phyloP scores from a whole-genome alignment of 2,888 invertebrate genomes.

The Noctua pronuba region DNA sequence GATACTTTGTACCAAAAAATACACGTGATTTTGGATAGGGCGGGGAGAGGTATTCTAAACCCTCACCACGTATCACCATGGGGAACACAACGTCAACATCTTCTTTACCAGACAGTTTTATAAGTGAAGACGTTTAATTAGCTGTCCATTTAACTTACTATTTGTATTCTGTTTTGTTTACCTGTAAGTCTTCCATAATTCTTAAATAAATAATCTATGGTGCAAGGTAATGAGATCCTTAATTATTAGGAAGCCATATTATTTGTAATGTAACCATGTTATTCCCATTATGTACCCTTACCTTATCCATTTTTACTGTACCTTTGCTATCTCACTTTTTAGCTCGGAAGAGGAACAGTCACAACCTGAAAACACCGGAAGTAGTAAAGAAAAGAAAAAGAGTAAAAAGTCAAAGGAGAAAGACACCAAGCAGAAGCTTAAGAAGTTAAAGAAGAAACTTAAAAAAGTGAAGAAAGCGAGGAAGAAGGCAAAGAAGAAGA shows the following conservation, averaged over 20 bases:
- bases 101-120: neutral
- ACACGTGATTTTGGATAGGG: too few species aligned
- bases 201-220: neutral
- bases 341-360: slow-evolving; percentile 88
- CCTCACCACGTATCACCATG: too few species aligned
- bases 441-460: slow-evolving; percentile 88
- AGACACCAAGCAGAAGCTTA: slow-evolving; percentile 90
- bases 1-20: too few species aligned
- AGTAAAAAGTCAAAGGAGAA: slow-evolving; percentile 85
- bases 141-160: neutral
- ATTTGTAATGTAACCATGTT: neutral
- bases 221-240: neutral
- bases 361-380: slow-evolving; percentile 76
- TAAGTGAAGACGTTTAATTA: neutral
- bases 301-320: slow-evolving; percentile 7
- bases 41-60: too few species aligned
- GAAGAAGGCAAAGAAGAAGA: slow-evolving; percentile 89
- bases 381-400: slow-evolving; percentile 87
- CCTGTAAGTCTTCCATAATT: neutral
- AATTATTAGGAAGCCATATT: neutral
- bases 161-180: neutral
- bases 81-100: neutral
- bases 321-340: slow-evolving; percentile 18
- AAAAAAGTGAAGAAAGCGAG: slow-evolving; percentile 89
- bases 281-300: neutral